Percentiles rank a stretch among this genome's conserved stretches.
These are phyloP conservation scores for Marisa cornuarietis DNA, from an alignment of 1,140 invertebrate genomes.

Conservation along the genomic window DNA sequence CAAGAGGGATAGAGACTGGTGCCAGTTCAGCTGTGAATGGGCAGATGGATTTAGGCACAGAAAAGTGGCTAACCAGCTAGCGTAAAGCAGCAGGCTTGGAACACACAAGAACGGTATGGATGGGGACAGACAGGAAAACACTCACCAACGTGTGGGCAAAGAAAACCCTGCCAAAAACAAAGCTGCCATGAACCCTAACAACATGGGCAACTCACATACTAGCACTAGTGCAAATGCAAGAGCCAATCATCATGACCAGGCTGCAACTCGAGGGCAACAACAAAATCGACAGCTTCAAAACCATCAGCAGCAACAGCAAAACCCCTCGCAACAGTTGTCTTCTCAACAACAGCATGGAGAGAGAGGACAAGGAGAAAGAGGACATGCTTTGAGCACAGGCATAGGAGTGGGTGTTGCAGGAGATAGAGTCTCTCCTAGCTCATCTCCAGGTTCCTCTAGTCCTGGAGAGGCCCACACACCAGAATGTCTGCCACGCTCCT, in stretches of 20 bases:
- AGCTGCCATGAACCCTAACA: slow-evolving; percentile 15
- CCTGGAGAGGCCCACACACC: slow-evolving; percentile 12
- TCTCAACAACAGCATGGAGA: slow-evolving; percentile 1
- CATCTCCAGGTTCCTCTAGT: background rate
- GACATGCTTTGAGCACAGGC: background rate
- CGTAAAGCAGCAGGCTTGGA: background rate
- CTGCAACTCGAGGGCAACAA: slow-evolving; percentile 4
- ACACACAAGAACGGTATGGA: slow-evolving; percentile 15
- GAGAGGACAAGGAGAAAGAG: slow-evolving; percentile 4
- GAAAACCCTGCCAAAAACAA: slow-evolving; percentile 25
- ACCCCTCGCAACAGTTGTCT: background rate
- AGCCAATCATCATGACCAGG: slow-evolving; percentile 17
- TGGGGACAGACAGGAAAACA: slow-evolving; percentile 24
- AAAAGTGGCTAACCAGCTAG: background rate
- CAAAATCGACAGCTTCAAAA: background rate
- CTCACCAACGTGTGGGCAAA: slow-evolving; percentile 15
- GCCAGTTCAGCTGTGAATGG: too few relatives aligned
- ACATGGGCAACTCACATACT: slow-evolving; percentile 15
- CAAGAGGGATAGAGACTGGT: too few relatives aligned
- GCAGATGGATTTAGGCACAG: too few relatives aligned
- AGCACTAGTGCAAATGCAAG: slow-evolving; percentile 17
- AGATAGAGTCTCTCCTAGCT: background rate
- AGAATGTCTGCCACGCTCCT: slow-evolving; percentile 5
- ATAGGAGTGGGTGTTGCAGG: background rate
- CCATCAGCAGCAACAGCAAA: slow-evolving; percentile 8